Conservation (phyloP, 2,888 invertebrate species). For the Leistus spinibarbis region DNA sequence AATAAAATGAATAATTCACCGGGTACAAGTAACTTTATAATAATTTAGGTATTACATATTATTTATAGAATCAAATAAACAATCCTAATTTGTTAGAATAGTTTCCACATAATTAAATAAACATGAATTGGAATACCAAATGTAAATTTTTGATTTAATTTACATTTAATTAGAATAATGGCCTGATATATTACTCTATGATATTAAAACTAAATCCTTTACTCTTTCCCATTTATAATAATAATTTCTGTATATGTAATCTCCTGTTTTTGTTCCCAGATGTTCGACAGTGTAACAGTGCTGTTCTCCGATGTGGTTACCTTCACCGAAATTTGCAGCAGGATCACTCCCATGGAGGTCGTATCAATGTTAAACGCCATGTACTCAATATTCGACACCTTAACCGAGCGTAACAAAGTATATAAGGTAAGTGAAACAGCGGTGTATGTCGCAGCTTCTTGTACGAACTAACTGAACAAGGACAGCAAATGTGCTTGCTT, state of each 20-base stretch:
- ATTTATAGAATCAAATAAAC: too few relatives aligned
- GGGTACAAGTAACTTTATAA: too few relatives aligned
- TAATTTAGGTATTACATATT: too few relatives aligned
- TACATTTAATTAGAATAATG: too few relatives aligned
- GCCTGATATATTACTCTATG: too few relatives aligned
- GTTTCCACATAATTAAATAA: too few relatives aligned
- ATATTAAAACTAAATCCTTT: too few relatives aligned
- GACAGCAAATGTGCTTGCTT: background rate
- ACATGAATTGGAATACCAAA: too few relatives aligned
- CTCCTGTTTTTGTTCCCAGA: constrained; percentile 64
- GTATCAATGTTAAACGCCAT: constrained; percentile 97
- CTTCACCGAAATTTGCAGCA: constrained; percentile 95
- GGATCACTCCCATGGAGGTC: constrained; percentile 96
- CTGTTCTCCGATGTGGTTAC: constrained; percentile 97
- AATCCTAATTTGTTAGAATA: too few relatives aligned
- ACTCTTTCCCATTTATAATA: too few relatives aligned
- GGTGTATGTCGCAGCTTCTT: background rate
- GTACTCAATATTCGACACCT: constrained; percentile 95
- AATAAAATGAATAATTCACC: too few relatives aligned
- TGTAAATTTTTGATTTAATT: too few relatives aligned
- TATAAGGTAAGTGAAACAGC: constrained; percentile 76
- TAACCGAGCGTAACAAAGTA: constrained; percentile 90
- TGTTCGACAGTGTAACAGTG: constrained; percentile 95
- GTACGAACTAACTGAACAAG: background rate
- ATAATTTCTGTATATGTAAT: background rate